Evolutionary conservation across 2,797 vertebrate species (phyloP).

Genomic region (Vipera ursinii): DNA sequence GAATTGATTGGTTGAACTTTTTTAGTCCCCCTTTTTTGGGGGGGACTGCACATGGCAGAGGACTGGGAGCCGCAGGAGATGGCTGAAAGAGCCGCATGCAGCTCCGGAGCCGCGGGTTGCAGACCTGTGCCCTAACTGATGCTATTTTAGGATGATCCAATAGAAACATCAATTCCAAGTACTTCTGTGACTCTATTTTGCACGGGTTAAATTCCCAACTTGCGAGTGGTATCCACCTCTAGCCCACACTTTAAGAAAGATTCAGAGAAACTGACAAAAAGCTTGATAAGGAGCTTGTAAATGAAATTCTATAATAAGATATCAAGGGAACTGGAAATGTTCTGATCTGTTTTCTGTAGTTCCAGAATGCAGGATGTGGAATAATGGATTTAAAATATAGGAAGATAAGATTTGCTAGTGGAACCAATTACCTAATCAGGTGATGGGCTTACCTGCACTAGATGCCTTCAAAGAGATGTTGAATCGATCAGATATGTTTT

Average conservation of each 20-base stretch:
- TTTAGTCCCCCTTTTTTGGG: too few relatives aligned
- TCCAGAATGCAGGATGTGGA: not conserved
- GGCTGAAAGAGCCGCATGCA: too few relatives aligned
- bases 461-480: not conserved
- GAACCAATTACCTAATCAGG: not conserved
- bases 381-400: not conserved
- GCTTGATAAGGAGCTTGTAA: not conserved
- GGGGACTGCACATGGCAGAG: too few relatives aligned
- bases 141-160: not conserved
- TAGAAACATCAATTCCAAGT: not conserved
- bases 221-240: not conserved
- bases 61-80: too few relatives aligned
- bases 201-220: not conserved
- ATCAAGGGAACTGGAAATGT: not conserved
- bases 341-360: not conserved
- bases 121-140: not conserved
- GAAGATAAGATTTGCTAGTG: not conserved
- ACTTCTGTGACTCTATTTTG: not conserved
- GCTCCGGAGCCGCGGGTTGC: too few relatives aligned
- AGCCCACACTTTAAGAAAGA: not conserved
- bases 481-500: not conserved
- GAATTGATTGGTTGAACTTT: too few relatives aligned
- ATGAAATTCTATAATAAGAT: not conserved
- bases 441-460: not conserved
- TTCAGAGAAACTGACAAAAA: not conserved